Evolutionary conservation across 2,797 vertebrate genomes (phyloP).

Genomic region (Pangasius larnaudii): DNA sequence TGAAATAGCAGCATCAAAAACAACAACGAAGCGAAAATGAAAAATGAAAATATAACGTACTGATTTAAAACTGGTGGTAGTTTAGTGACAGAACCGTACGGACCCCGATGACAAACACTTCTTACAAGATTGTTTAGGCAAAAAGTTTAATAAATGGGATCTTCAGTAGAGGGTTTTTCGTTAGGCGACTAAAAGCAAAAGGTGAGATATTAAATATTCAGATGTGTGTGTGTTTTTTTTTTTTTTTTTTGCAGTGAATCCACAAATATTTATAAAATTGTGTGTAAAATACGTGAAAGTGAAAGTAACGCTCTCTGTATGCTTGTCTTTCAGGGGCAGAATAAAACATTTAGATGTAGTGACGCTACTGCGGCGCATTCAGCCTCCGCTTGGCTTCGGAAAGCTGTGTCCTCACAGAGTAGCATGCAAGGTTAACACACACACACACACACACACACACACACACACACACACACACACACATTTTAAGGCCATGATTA

Average conservation of each 20-base stretch:
- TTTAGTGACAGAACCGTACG: background rate
- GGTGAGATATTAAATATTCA: background rate
- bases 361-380: constrained; percentile 92
- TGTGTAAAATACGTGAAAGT: background rate
- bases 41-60: background rate
- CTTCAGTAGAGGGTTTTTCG: background rate
- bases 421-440: constrained; percentile 91
- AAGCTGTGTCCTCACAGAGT: constrained; percentile 98
- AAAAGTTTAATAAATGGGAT: background rate
- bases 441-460: background rate
- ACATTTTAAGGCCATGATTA: background rate
- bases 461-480: background rate
- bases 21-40: background rate
- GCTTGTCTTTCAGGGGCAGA: constrained; percentile 81
- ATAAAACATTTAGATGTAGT: constrained; percentile 99
- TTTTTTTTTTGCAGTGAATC: background rate
- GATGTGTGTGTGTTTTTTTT: too few species aligned
- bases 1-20: too few species aligned
- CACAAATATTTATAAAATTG: background rate
- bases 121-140: background rate
- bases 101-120: background rate
- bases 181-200: background rate
- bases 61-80: background rate
- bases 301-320: background rate
- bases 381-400: constrained; percentile 96